Evolutionary conservation across 2,888 invertebrate species (phyloP), one percentile per base, ranked within the genome.

Genomic region (Chloromyia formosa): DNA sequence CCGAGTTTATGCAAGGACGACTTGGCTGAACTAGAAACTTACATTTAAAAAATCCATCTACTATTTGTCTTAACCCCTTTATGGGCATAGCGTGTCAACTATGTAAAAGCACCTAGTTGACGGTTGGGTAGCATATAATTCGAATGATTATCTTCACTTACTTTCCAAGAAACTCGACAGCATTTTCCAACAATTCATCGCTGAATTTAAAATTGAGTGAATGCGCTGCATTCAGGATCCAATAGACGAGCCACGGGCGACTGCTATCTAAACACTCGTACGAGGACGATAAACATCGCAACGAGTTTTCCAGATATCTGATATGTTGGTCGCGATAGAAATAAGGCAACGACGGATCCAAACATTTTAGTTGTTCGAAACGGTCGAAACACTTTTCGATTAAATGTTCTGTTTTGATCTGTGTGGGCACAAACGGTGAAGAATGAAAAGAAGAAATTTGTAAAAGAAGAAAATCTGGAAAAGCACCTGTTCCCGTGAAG

Each of bases 191-290:
- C 10, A 87, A 86, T 27, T 87, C 87, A 45, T 89, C 87, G 10
- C 89, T 86, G 74, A 94, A 85, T 75, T 87, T 86, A 77, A 89
- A 88, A 77, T 90, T 91, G 45, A 96, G 85, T 77, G 98, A 86
- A 83, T 94, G 92, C 49, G 98, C 87, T 4, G 95, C 91, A 86
- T 99, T 97, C 45, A 98, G 85, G 77, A 95, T 95, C 99, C 99
- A 99, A 83, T 97, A 99, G 81, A 96, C 92, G 77, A 98, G 87
- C 99, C 99, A 99, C 7, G 98, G 92, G 80, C 97, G 90, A 84
- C 97, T 98, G 10, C 96, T 94, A 88, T 99, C 98, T 78, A 99
- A 87, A 82, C 91, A 91, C 90, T 92, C 90, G 82, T 94, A 95
- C 77, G 89, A 88, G 76, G 87, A 86, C 58, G 93, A 91, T 78